phyloP scores from a whole-genome alignment of 1,140 invertebrate genomes.

The Saccostrea cuccullata region DNA sequence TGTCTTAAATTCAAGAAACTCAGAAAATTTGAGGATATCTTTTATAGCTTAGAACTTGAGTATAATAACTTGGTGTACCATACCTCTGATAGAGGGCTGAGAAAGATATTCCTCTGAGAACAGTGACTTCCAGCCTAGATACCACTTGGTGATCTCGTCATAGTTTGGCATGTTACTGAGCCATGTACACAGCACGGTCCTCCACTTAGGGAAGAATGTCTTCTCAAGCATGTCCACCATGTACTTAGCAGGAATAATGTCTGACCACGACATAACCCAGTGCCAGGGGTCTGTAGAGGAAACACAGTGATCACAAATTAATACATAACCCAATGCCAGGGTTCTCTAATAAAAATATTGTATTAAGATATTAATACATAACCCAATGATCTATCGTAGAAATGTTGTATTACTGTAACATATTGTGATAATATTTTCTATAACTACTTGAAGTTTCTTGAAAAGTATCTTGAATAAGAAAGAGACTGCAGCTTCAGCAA shows the following conservation, averaged over 20 bases:
- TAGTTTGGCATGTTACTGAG: conserved; percentile 86
- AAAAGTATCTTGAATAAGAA: too few relatives aligned
- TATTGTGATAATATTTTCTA: background rate
- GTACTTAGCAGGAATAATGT: conserved; percentile 85
- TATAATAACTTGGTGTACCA: background rate
- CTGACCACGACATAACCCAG: conserved; percentile 92
- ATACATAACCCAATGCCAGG: background rate
- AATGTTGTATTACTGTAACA: background rate
- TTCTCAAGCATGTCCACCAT: conserved; percentile 89
- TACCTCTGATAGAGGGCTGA: conserved; percentile 86
- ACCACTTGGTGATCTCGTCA: conserved; percentile 92
- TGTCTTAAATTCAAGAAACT: too few relatives aligned
- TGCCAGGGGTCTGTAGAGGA: conserved; percentile 84
- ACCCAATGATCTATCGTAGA: background rate
- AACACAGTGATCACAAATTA: conserved; percentile 54
- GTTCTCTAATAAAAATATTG: too few relatives aligned
- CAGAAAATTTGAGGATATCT: background rate
- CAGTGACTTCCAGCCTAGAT: conserved; percentile 91
- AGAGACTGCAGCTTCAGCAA: too few relatives aligned
- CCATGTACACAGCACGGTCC: conserved; percentile 88
- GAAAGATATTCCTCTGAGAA: conserved; percentile 84
- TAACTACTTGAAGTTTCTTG: background rate
- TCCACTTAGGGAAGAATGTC: conserved; percentile 93
- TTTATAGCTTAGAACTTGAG: background rate
- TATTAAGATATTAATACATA: too few relatives aligned